A percentile compares a stretch with the other conserved stretches of the same genome.
Evolutionary conservation across 2,888 invertebrate genomes (phyloP).

Genomic region (Torymus aiolomorphi): DNA sequence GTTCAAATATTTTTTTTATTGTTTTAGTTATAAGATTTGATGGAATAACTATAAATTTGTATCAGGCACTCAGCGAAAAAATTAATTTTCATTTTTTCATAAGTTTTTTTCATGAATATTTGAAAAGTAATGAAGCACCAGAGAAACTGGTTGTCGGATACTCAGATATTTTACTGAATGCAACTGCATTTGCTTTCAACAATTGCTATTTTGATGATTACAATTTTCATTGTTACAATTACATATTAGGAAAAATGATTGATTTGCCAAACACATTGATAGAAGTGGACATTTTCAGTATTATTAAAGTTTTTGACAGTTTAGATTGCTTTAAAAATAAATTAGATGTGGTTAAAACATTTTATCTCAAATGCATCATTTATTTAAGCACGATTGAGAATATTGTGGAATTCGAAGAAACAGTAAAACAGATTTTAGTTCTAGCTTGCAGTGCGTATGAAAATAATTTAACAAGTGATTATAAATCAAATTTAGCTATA

Average conservation of each 20-base stretch:
- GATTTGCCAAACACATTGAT: conserved; percentile 48
- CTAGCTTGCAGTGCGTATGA: conserved; percentile 51
- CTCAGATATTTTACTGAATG: conserved; percentile 46
- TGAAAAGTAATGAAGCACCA: conserved; percentile 43
- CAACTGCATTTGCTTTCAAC: conserved; percentile 52
- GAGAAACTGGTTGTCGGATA: conserved; percentile 39
- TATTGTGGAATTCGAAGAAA: conserved; percentile 44
- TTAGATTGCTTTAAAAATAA: conserved; percentile 51
- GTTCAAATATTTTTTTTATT: background rate
- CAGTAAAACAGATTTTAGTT: conserved; percentile 40
- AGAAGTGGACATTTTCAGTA: conserved; percentile 38
- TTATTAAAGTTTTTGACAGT: conserved; percentile 50
- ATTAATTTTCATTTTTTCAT: no score
- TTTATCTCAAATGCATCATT: conserved; percentile 54
- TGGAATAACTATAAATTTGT: no score
- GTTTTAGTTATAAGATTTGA: no score
- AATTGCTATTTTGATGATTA: conserved; percentile 48
- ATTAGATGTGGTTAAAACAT: conserved; percentile 50
- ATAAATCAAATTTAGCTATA: no score
- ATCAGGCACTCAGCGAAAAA: no score
- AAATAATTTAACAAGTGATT: no score
- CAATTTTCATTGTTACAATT: conserved; percentile 47
- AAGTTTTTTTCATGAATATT: no score
- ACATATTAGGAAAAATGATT: conserved; percentile 26
- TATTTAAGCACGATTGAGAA: conserved; percentile 49